Base-by-base conservation (phyloP, 2,113 vertebrate species). In the Xiphias gladius region DNA sequence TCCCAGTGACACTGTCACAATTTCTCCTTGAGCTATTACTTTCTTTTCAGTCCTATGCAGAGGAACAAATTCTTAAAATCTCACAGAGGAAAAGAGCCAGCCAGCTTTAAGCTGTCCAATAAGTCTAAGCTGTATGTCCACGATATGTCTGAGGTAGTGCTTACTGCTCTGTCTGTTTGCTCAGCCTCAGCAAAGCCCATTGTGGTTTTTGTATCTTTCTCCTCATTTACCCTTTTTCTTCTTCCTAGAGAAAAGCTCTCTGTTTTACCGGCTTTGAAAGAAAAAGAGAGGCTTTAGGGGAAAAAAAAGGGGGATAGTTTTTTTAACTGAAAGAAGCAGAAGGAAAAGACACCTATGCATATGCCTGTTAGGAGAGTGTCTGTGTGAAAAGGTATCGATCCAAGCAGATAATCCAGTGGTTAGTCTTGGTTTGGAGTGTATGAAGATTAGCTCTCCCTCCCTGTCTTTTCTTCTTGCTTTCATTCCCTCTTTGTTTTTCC, bases 81-180 rank as follows among this genome's bases (percentile, higher is more conserved):
- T 84, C 62, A 20, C 13, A 0, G 32, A 66, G 69, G 65, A 58
- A 79, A 43, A 67, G 50, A 39, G 58, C 64, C 73, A 58, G 78
- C 16, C 46, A 1, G 76, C 81, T 84, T 78, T 92, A 88, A 89
- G 83, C 86, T 83, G 83, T 85, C 86, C 89, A 39, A 82, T 86
- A 86, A 91, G 90, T 90, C 89, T 91, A 87, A 91, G 90, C 92
- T 87, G 82, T 76, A 54, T 85, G 91, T 92, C 88, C 81, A 65
- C 35, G 86, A 90, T 87, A 85, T 68, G 86, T 89, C 86, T 85
- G 79, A 80, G 79, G 79, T 73, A 61, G 48, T 66, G 55, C 82
- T 89, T 79, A 84, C 88, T n/a, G 75, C 86, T 82, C 73, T 46
- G 61, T 79, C 61, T 88, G 79, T 89, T 88, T 85, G 77, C 91